These are phyloP conservation scores for Drosophila fuyamai DNA, from an alignment of 1,140 invertebrate species.

Conservation along the genomic window DNA sequence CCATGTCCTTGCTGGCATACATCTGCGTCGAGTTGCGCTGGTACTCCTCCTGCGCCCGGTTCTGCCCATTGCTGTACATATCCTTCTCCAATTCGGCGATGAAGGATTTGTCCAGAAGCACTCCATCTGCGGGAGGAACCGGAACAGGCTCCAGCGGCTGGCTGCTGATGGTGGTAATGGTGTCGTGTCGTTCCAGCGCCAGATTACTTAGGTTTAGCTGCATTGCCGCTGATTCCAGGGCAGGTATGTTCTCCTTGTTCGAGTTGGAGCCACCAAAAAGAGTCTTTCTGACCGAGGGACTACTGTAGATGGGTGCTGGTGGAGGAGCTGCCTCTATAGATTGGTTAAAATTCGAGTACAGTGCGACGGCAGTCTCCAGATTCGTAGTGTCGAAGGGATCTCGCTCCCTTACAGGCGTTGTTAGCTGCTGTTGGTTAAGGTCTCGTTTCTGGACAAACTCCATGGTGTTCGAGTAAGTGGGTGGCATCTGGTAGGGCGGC, in stretches of 20 bases:
- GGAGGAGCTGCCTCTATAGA: constrained; percentile 5
- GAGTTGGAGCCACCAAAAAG: constrained; percentile 48
- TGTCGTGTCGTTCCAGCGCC: constrained; percentile 45
- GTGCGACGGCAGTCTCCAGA: constrained; percentile 36
- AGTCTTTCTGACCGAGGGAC: constrained; percentile 67
- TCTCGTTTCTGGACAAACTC: constrained; percentile 73
- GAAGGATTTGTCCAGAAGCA: constrained; percentile 86
- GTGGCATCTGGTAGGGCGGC: constrained; percentile 85
- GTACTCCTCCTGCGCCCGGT: constrained; percentile 71
- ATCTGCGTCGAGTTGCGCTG: constrained; percentile 85
- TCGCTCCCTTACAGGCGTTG: constrained; percentile 20
- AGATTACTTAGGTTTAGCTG: constrained; percentile 68
- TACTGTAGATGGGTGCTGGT: constrained; percentile 37
- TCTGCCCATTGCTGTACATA: constrained; percentile 82
- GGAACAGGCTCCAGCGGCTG: constrained; percentile 9
- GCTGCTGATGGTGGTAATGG: not conserved
- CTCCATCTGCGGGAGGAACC: constrained; percentile 35
- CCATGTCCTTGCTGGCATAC: constrained; percentile 79
- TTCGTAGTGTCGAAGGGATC: constrained; percentile 88
- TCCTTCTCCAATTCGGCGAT: constrained; percentile 88
- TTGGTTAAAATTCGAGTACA: constrained; percentile 65
- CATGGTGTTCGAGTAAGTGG: constrained; percentile 85
- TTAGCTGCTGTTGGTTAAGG: constrained; percentile 41
- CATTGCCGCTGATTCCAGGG: constrained; percentile 65
- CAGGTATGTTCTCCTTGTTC: constrained; percentile 80